phyloP scores from a whole-genome alignment of 2,888 invertebrate species.

The Chrysolina americana region DNA sequence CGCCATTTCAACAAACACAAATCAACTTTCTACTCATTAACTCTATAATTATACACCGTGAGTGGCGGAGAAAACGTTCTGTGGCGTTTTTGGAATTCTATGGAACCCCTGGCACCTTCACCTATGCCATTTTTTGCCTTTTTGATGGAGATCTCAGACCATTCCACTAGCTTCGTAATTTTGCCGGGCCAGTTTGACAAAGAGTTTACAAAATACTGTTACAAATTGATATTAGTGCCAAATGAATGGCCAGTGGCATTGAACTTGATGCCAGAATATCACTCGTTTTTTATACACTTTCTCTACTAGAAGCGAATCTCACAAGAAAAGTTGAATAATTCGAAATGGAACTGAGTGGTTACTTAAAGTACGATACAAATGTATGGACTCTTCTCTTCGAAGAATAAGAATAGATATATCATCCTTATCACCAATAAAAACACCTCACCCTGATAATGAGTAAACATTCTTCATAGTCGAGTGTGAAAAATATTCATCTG shows the following conservation, averaged over 20 bases:
- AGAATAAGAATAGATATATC: not conserved
- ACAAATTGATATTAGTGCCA: constrained; percentile 58
- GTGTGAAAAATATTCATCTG: not conserved
- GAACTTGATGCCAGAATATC: constrained; percentile 55
- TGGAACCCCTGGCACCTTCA: constrained; percentile 24
- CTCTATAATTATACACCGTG: not conserved
- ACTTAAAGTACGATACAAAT: not conserved
- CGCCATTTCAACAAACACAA: too few species aligned
- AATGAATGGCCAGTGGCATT: constrained; percentile 64
- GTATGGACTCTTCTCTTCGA: not conserved
- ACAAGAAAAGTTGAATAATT: constrained; percentile 16
- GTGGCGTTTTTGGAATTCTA: constrained; percentile 11
- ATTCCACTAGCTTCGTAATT: constrained; percentile 60
- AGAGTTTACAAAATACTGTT: constrained; percentile 48
- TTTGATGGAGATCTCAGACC: constrained; percentile 62
- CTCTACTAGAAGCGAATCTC: constrained; percentile 25
- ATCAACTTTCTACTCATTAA: too few species aligned
- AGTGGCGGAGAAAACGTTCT: not conserved
- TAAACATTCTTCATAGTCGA: too few species aligned
- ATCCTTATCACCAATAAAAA: too few species aligned
- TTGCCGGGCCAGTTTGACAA: constrained; percentile 59
- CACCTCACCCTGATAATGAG: too few species aligned
- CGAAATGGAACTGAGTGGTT: constrained; percentile 21
- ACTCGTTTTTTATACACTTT: constrained; percentile 56
- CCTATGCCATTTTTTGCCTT: constrained; percentile 47